phyloP scores from a whole-genome alignment of 2,113 vertebrate genomes.

The Mobula hypostoma region DNA sequence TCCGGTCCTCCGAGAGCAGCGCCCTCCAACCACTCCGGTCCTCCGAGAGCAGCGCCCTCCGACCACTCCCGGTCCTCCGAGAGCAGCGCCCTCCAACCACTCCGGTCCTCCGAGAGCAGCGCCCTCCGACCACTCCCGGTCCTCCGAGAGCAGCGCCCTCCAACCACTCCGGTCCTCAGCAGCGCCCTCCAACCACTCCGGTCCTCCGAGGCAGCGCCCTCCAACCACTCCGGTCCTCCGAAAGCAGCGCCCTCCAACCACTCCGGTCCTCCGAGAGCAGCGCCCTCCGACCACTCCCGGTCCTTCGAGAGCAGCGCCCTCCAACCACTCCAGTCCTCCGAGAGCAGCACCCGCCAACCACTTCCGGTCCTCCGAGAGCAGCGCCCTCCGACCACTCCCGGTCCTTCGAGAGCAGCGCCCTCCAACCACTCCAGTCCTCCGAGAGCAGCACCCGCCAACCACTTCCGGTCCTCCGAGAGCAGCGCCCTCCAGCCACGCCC shows the following conservation, averaged over 20 bases:
- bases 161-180: neutral
- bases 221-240: neutral
- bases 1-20: neutral
- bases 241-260: neutral
- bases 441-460: neutral
- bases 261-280: rapidly evolving
- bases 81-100: neutral
- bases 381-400: neutral
- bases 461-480: neutral
- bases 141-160: neutral
- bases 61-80: neutral
- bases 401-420: neutral
- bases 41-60: too few relatives aligned
- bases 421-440: neutral
- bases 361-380: too few relatives aligned
- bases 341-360: too few relatives aligned
- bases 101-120: neutral
- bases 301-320: too few relatives aligned
- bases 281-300: neutral
- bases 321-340: too few relatives aligned
- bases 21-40: neutral
- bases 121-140: neutral
- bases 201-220: neutral
- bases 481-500: neutral
- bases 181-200: neutral